phyloP scores from a whole-genome alignment of 2,888 invertebrate genomes.

The Imbricaverruca yamaguchii region DNA sequence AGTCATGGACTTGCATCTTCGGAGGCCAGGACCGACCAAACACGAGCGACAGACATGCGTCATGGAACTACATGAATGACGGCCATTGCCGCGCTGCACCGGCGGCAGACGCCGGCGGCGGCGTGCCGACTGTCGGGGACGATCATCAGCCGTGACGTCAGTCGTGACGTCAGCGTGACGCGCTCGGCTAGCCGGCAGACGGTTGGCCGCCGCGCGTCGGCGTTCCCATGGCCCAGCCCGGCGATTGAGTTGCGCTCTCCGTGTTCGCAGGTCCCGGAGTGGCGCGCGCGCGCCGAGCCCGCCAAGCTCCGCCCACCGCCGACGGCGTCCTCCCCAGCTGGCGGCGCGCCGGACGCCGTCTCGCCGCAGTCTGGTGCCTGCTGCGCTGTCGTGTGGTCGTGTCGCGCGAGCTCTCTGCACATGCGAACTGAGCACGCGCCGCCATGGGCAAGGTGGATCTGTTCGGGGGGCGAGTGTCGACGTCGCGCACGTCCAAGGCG shows the following conservation, averaged over 20 bases:
- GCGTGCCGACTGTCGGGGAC: too few species aligned
- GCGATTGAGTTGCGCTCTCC: not conserved
- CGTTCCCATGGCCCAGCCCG: not conserved
- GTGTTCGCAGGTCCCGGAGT: not conserved
- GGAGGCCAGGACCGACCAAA: too few species aligned
- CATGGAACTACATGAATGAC: too few species aligned
- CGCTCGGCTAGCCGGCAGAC: not conserved
- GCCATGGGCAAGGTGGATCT: conserved; percentile 26
- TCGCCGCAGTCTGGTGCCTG: not conserved
- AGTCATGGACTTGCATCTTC: too few species aligned
- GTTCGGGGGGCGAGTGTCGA: conserved; percentile 26
- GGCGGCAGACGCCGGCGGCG: too few species aligned
- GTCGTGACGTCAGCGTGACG: not conserved
- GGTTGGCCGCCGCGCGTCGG: not conserved
- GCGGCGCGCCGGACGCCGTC: not conserved
- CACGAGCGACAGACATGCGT: too few species aligned
- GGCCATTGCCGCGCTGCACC: too few species aligned
- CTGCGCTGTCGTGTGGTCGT: not conserved
- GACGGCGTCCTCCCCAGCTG: conserved; percentile 2
- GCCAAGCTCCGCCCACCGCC: conserved; percentile 11
- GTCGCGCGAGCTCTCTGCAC: not conserved
- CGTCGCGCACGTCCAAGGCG: conserved; percentile 28
- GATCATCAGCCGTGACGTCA: not conserved
- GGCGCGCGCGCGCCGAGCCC: not conserved
- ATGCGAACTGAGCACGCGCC: not conserved